Percentiles rank a stretch among this genome's conserved stretches.
Evolutionary conservation across 2,888 invertebrate genomes (phyloP).

Genomic region (Hemistola chrysoprasaria): DNA sequence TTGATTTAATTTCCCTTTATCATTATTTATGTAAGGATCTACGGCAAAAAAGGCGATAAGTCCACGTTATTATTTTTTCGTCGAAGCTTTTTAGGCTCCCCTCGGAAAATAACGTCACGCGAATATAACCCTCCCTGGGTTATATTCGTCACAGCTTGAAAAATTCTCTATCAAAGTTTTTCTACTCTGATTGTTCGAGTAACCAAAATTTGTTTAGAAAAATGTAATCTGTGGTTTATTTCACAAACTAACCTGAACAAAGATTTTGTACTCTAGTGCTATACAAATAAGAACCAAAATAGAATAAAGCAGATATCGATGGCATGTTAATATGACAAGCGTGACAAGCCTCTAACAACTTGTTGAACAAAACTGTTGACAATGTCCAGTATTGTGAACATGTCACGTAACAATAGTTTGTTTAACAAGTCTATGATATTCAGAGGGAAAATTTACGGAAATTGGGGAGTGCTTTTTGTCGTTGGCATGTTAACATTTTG

Average conservation of each 20-base stretch:
- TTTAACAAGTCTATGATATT: slow-evolving; percentile 40
- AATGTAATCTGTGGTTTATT: too few relatives aligned
- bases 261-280: slow-evolving; percentile 1
- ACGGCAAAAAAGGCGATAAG: slow-evolving; percentile 72
- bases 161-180: neutral
- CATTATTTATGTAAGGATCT: slow-evolving; percentile 79
- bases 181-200: slow-evolving; percentile 4
- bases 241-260: too few relatives aligned
- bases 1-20: slow-evolving; percentile 82
- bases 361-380: slow-evolving; percentile 65
- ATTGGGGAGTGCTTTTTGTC: slow-evolving; percentile 16
- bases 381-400: slow-evolving; percentile 56
- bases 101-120: slow-evolving; percentile 45
- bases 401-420: slow-evolving; percentile 50
- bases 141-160: slow-evolving; percentile 42
- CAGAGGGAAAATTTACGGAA: slow-evolving; percentile 32
- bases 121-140: slow-evolving; percentile 50
- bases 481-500: slow-evolving; percentile 21
- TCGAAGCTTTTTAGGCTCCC: slow-evolving; percentile 50
- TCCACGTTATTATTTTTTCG: slow-evolving; percentile 69
- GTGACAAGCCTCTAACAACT: slow-evolving; percentile 61
- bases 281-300: neutral
- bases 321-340: slow-evolving; percentile 43
- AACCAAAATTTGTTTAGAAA: neutral
- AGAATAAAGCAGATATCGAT: slow-evolving; percentile 1